These are phyloP conservation scores for Merops nubicus DNA, from an alignment of 2,113 vertebrate genomes.

Conservation along the genomic window DNA sequence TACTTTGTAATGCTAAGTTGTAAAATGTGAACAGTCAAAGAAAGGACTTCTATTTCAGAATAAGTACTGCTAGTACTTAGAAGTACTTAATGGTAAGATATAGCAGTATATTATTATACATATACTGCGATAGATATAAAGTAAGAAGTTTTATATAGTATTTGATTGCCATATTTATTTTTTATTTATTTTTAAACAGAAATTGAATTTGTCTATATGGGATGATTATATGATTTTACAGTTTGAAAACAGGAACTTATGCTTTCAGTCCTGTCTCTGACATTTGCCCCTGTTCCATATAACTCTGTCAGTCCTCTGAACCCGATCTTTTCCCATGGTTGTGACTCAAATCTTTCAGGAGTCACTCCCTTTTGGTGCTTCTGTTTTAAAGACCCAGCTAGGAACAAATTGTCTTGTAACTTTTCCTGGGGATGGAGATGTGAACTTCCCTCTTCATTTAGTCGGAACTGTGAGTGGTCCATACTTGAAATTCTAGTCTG, in stretches of 20 bases:
- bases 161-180: neutral
- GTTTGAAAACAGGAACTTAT: neutral
- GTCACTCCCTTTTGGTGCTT: neutral
- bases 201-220: neutral
- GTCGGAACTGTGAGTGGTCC: neutral
- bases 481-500: neutral
- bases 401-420: neutral
- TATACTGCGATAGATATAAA: neutral
- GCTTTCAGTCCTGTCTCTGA: neutral
- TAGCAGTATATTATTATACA: neutral
- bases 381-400: neutral
- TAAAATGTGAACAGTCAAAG: neutral
- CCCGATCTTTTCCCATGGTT: neutral
- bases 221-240: neutral
- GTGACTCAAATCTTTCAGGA: neutral
- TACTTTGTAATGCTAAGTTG: neutral
- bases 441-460: neutral
- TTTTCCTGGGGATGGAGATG: neutral
- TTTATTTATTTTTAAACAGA: neutral
- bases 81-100: neutral
- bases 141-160: neutral
- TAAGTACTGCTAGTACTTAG: neutral
- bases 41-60: neutral
- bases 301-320: neutral
- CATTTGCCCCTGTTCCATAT: neutral